Base-by-base conservation (phyloP, 2,888 invertebrate genomes). In the Deilephila elpenor region DNA sequence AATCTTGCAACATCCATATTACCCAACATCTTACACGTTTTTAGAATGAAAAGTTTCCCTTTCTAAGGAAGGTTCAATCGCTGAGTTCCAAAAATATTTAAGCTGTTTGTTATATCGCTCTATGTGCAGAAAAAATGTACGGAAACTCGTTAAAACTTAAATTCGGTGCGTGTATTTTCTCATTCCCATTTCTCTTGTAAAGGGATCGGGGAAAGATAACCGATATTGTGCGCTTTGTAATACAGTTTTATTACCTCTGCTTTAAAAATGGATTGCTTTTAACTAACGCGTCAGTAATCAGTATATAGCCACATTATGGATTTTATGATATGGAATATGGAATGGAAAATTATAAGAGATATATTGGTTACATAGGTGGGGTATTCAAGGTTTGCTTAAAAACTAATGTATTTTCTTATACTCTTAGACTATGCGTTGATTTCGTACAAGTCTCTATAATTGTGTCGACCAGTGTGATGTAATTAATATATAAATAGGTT, bases 101-200 rank as follows among this genome's bases (percentile, higher is more conserved):
- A 67, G 44, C 25, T 44, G 67, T 67, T 67, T 67, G 25, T 67
- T 44, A 67, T 67, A 67, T 67, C 67, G 51, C 51, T 20, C 44
- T 25, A 67, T 51, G 67, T 64, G 8, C n/a, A 51, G 67, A 44
- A 67, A 51, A 67, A 67, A 44, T 44, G 67, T 29, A 3, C 44
- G 51, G 67, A 51, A 67, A 67, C 67, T 67, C 67, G 67, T 67
- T 67, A 67, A 51, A 67, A 67, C 25, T 67, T 67, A 67, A 51
- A 51, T 67, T 67, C n/a, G 67, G 44, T 67, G 67, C 44, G 64
- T 67, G 67, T 67, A 67, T 67, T 67, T 67, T 29, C 17, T 6
- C 44, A 25, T 17, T 67, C 25, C 17, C 44, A 67, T 67, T 25
- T 67, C 44, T 67, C 67, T 67, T 67, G 44, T 20, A 29, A 51